phyloP scores from a whole-genome alignment of 2,888 invertebrate genomes.

The Epirrita christyi region DNA sequence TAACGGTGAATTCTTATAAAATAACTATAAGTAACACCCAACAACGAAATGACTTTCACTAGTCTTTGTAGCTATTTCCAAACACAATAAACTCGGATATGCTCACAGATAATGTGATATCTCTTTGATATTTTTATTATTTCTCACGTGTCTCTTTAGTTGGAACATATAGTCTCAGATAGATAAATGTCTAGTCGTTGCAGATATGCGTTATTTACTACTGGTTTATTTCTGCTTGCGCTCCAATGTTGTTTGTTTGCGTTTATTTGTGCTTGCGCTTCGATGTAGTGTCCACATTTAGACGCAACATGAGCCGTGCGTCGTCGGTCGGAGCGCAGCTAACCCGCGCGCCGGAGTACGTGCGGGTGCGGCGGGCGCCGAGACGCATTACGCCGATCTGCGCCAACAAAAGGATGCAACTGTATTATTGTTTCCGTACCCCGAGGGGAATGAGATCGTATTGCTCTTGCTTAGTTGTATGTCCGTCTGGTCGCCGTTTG shows the following conservation, averaged over 20 bases:
- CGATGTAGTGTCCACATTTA: conserved; percentile 70
- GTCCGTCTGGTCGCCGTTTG: conserved; percentile 3
- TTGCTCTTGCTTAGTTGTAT: conserved; percentile 28
- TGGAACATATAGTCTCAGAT: conserved; percentile 15
- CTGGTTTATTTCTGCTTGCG: conserved; percentile 51
- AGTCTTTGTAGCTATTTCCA: conserved; percentile 24
- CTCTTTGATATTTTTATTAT: conserved; percentile 30
- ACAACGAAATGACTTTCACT: conserved; percentile 18
- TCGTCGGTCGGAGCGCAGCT: no score
- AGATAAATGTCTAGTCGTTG: conserved; percentile 27
- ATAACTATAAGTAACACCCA: no score
- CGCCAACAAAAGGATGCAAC: conserved; percentile 61
- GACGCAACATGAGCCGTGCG: conserved; percentile 76
- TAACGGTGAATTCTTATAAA: no score
- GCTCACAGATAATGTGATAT: conserved; percentile 16
- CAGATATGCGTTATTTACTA: conserved; percentile 46
- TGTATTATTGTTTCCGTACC: conserved; percentile 42
- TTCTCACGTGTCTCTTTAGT: conserved; percentile 15
- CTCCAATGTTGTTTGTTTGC: conserved; percentile 63
- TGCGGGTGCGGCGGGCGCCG: conserved; percentile 38
- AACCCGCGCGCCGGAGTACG: conserved; percentile 44
- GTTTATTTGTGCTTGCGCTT: conserved; percentile 72
- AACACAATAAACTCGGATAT: conserved; percentile 18
- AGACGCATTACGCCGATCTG: conserved; percentile 51
- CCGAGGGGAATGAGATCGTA: conserved; percentile 33